Evolutionary conservation across 2,888 invertebrate genomes (phyloP), one percentile per base, ranked within the genome.

Genomic region (Sphecodes monilicornis): DNA sequence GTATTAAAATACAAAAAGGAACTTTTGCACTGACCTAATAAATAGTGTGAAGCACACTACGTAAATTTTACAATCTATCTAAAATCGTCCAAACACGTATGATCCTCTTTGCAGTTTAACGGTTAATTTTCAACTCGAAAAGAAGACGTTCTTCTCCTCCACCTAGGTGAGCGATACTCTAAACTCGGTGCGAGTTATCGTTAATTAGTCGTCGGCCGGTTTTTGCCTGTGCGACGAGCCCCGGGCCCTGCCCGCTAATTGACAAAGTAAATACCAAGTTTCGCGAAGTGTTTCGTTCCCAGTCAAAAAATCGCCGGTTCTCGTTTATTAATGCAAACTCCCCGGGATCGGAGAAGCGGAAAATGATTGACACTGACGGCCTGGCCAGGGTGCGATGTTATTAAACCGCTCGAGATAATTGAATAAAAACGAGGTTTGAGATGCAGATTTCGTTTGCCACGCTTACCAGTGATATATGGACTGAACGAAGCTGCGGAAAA

Each of bases 391-490:
- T 32, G 11, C 16, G 29, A 16, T 60, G 29, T 60, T 74, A n/a
- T 60, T 79, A 73, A 29, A 32, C n/a, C 22, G 11, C 22, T n/a
- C 60, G 26, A 26, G 46, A 79, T 74, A 60, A 73, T 78, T 73
- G 68, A 57, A 46, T 73, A 50, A 69, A 74, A 60, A 60, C 66
- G 36, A 41, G 41, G 32, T 39, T 64, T 71, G 60, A 46, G n/a
- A 69, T 29, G 57, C 16, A 60, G 46, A 60, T 74, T 74, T 69
- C 26, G 60, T 41, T 79, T 71, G 78, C n/a, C 26, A 39, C 69
- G 57, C n/a, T 79, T 69, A 69, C 46, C 57, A 69, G 57, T 73
- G 79, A 81, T 46, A 79, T 72, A 80, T 54, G 80, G 32, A n/a
- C n/a, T 3, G 32, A 57, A 22, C 18, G 54, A 76, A 26, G 69